phyloP scores from a whole-genome alignment of 2,797 vertebrate genomes.

The Mormyrus proboscirostris region DNA sequence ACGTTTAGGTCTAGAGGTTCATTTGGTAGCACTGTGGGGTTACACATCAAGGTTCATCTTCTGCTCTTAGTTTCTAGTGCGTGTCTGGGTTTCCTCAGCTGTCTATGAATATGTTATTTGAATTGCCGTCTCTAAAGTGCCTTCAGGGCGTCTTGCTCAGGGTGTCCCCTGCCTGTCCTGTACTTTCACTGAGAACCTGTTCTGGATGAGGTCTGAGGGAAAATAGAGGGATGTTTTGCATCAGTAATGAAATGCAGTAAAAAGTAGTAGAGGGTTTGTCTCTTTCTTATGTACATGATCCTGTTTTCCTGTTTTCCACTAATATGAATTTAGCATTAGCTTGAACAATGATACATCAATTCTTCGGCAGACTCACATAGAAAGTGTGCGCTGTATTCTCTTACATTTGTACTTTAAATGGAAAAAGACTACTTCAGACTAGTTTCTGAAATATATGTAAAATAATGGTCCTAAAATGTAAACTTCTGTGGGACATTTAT shows the following conservation, averaged over 20 bases:
- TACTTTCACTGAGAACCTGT: not conserved
- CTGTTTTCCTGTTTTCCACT: not conserved
- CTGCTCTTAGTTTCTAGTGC: not conserved
- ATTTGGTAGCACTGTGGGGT: not conserved
- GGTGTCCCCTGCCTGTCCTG: not conserved
- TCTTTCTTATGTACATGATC: not conserved
- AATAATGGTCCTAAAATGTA: not conserved
- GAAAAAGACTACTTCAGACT: not conserved
- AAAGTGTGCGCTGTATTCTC: not conserved
- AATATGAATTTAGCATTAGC: not conserved
- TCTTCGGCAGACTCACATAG: not conserved
- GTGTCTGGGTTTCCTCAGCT: not conserved
- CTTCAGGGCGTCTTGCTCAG: not conserved
- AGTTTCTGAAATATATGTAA: not conserved
- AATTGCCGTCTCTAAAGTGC: not conserved
- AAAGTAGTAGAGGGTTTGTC: not conserved
- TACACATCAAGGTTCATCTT: not conserved
- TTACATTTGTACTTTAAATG: not conserved
- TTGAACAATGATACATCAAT: not conserved
- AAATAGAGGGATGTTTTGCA: not conserved
- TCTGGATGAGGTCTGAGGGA: not conserved
- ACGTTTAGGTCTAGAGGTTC: not conserved
- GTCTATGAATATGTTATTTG: not conserved
- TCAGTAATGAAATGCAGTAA: not conserved
- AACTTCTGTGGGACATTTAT: not conserved